These are phyloP conservation scores for Gallinago jamesoni DNA, from an alignment of 2,113 vertebrate genomes.

Conservation along the genomic window DNA sequence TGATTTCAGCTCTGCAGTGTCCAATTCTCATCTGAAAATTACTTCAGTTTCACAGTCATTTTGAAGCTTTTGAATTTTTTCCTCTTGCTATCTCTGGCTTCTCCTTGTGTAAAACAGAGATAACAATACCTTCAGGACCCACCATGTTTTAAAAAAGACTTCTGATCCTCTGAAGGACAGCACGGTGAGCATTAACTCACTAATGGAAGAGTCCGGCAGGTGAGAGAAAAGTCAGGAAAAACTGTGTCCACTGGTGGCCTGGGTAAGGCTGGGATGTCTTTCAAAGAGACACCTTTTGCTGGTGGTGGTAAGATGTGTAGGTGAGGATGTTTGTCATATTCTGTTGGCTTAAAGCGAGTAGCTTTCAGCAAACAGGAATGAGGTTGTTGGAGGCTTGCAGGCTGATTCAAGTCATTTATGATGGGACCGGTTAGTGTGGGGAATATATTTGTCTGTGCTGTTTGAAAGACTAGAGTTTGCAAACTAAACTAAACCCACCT, in stretches of 20 bases:
- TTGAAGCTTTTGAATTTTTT: neutral
- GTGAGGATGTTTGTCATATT: neutral
- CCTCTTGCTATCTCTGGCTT: neutral
- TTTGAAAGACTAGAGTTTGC: neutral
- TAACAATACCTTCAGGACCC: neutral
- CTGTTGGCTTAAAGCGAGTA: neutral
- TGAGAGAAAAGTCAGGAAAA: neutral
- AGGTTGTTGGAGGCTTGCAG: neutral
- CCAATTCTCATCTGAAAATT: constrained; percentile 5
- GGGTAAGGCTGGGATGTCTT: neutral
- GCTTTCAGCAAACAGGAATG: neutral
- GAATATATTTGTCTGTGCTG: neutral
- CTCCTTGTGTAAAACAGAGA: neutral
- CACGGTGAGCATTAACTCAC: neutral
- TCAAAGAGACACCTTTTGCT: neutral
- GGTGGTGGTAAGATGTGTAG: neutral
- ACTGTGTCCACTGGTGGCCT: neutral
- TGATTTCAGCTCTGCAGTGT: neutral
- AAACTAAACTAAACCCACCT: neutral
- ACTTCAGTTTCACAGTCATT: neutral
- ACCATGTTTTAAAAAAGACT: neutral
- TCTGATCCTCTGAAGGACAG: neutral
- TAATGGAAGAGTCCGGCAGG: neutral
- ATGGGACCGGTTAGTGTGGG: neutral
- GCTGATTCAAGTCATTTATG: neutral